Conservation (phyloP, 2,888 invertebrate species). For the Zygaena filipendulae region DNA sequence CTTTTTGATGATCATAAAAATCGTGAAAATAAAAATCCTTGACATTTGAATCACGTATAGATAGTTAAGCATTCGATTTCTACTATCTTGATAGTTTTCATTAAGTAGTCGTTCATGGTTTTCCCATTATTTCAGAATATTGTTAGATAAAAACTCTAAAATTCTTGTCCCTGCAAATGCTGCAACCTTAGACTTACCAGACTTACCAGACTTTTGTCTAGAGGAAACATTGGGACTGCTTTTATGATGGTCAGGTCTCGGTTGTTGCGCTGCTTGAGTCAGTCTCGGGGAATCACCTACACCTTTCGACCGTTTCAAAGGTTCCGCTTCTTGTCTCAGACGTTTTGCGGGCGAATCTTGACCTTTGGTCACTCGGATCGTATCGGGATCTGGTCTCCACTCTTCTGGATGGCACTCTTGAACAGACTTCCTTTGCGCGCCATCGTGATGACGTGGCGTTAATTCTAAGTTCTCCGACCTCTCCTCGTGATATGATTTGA, state of each 20-base stretch:
- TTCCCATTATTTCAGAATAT: too few species aligned
- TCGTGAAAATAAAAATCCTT: too few species aligned
- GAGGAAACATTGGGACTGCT: conserved; percentile 73
- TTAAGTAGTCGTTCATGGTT: too few species aligned
- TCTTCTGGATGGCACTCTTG: conserved; percentile 27
- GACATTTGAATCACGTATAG: too few species aligned
- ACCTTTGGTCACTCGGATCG: conserved; percentile 42
- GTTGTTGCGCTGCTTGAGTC: conserved; percentile 37
- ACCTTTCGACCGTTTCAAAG: conserved; percentile 51
- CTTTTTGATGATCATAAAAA: too few species aligned
- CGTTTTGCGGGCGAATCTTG: conserved; percentile 58
- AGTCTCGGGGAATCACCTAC: conserved; percentile 47
- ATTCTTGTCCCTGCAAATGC: too few species aligned
- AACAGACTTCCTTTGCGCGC: conserved; percentile 29
- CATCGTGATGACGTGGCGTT: conserved; percentile 32
- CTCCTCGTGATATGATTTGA: conserved; percentile 46
- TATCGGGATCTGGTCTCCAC: conserved; percentile 55
- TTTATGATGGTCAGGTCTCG: conserved; percentile 65
- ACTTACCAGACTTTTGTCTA: conserved; percentile 47
- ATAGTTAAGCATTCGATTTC: too few species aligned
- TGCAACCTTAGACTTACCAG: too few species aligned
- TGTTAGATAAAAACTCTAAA: too few species aligned
- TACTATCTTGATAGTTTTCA: too few species aligned
- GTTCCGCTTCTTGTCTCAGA: conserved; percentile 55
- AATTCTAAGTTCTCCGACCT: conserved; percentile 31